Evolutionary conservation across 2,113 vertebrate species (phyloP).

Genomic region (Cyprinodon tularosa): DNA sequence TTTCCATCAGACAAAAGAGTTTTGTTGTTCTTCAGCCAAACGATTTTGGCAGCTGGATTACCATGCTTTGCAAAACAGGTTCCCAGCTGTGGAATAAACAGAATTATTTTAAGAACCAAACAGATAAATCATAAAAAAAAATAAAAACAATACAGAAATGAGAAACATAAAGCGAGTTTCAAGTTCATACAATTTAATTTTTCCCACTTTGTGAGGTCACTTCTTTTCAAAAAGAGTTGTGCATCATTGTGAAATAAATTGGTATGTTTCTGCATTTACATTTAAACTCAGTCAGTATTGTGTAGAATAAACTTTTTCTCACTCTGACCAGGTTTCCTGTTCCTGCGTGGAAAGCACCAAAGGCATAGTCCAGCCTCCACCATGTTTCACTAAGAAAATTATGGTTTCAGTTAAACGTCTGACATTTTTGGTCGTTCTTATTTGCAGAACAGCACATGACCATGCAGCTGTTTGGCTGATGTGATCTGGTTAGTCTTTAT

Average conservation of each 20-base stretch:
- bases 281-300: too few species aligned
- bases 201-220: not conserved
- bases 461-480: too few species aligned
- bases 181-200: not conserved
- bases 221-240: not conserved
- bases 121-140: slow-evolving; percentile 38
- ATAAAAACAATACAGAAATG: slow-evolving; percentile 4
- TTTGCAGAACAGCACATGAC: too few species aligned
- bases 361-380: too few species aligned
- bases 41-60: slow-evolving; percentile 87
- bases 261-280: too few species aligned
- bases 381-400: too few species aligned
- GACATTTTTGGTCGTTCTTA: too few species aligned
- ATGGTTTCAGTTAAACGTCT: too few species aligned
- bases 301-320: too few species aligned
- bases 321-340: too few species aligned
- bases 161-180: not conserved
- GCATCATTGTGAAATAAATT: not conserved
- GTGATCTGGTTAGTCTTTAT: too few species aligned
- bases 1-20: slow-evolving; percentile 77
- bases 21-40: slow-evolving; percentile 86
- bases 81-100: slow-evolving; percentile 80
- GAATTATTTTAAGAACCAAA: not conserved
- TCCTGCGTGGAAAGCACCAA: too few species aligned
- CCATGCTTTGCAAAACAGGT: slow-evolving; percentile 84